Conservation (phyloP, 2,113 vertebrate species). For the Oryzias javanicus region DNA sequence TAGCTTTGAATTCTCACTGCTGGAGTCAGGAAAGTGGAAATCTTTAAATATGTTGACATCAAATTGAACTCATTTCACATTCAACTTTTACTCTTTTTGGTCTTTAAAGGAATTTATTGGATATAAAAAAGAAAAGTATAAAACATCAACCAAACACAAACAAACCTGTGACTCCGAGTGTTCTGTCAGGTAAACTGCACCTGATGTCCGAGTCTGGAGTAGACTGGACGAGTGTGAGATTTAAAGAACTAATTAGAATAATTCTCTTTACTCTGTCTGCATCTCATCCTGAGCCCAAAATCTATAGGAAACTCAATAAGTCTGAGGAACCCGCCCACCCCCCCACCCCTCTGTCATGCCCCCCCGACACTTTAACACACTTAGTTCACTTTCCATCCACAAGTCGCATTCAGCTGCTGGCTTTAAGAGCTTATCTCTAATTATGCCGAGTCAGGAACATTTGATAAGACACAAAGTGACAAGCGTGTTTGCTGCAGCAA, state of each 20-base stretch:
- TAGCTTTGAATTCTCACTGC: too few relatives aligned
- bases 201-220: constrained; percentile 13
- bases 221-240: constrained; percentile 18
- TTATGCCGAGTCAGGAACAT: constrained; percentile 49
- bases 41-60: too few relatives aligned
- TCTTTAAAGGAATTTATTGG: too few relatives aligned
- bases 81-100: too few relatives aligned
- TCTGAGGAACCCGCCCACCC: constrained; percentile 18
- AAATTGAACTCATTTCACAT: too few relatives aligned
- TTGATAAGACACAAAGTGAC: constrained; percentile 58
- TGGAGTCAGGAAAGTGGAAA: too few relatives aligned
- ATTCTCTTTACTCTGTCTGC: constrained; percentile 32
- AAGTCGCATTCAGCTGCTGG: constrained; percentile 15
- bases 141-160: too few relatives aligned
- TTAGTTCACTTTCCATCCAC: constrained; percentile 11
- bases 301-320: constrained; percentile 7
- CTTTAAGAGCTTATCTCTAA: constrained; percentile 37
- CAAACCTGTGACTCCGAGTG: neutral
- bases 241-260: constrained; percentile 54
- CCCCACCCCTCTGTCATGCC: constrained; percentile 43
- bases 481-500: constrained; percentile 33
- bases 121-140: too few relatives aligned
- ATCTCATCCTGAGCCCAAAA: constrained; percentile 24
- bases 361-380: constrained; percentile 38
- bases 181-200: constrained; percentile 28